These are phyloP conservation scores for Parauchenoglanis ngamensis DNA, from an alignment of 2,797 vertebrate species.

Conservation along the genomic window DNA sequence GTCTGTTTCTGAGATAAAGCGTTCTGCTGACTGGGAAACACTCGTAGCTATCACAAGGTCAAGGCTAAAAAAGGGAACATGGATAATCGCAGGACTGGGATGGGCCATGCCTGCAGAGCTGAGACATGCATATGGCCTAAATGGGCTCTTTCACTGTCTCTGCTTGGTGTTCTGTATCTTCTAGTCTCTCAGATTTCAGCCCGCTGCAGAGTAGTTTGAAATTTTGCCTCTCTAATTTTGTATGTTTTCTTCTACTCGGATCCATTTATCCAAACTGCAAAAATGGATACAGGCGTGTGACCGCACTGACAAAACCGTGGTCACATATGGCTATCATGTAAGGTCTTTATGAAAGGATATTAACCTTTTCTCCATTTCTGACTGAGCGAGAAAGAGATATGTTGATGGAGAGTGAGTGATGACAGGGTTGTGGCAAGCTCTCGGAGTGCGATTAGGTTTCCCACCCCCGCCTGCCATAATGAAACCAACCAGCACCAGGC, in stretches of 20 bases:
- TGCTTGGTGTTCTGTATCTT: constrained; percentile 43
- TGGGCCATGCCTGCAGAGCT: constrained; percentile 75
- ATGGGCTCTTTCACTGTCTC: constrained; percentile 36
- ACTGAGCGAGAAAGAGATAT: constrained; percentile 38
- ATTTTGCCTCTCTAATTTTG: constrained; percentile 26
- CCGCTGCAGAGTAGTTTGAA: constrained; percentile 1
- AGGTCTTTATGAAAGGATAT: constrained; percentile 32
- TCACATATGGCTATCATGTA: constrained; percentile 33
- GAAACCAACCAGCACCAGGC: constrained; percentile 64
- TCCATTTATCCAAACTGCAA: constrained; percentile 23
- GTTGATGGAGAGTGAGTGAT: constrained; percentile 47
- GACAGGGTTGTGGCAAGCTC: constrained; percentile 60
- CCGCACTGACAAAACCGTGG: constrained; percentile 21
- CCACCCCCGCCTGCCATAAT: constrained; percentile 60
- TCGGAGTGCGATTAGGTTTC: constrained; percentile 74
- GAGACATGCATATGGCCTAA: constrained; percentile 80
- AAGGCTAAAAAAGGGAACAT: constrained; percentile 88
- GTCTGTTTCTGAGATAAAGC: constrained; percentile 99
- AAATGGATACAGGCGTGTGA: constrained; percentile 14
- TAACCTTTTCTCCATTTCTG: constrained; percentile 37
- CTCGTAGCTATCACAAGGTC: constrained; percentile 93
- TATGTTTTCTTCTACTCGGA: constrained; percentile 23
- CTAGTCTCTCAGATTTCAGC: constrained; percentile 32
- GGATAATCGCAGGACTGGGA: constrained; percentile 83
- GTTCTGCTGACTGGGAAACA: constrained; percentile 99